Percentiles rank a stretch among this genome's conserved stretches.
Evolutionary conservation across 2,113 vertebrate genomes (phyloP).

Genomic region (Calyptomena viridis): DNA sequence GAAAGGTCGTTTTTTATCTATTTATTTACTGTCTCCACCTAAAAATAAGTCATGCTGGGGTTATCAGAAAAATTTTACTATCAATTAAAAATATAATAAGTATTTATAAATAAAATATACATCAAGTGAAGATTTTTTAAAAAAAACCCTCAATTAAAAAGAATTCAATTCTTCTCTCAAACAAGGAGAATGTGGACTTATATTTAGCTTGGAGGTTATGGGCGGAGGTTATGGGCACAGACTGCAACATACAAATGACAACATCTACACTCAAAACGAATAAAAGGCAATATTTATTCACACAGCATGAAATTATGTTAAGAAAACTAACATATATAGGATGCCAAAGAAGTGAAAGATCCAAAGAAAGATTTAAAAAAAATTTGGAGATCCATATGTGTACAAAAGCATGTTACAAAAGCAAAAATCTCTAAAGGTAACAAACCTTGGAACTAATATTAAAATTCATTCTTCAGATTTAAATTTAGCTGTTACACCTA

Average conservation of each 20-base stretch:
- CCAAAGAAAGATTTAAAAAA: neutral
- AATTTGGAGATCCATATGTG: neutral
- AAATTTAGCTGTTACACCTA: neutral
- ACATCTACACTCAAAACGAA: constrained; percentile 44
- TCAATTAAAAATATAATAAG: neutral
- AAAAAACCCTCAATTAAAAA: neutral
- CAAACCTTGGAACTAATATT: neutral
- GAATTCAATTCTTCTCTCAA: neutral
- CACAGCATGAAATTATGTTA: neutral
- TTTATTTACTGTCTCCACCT: neutral
- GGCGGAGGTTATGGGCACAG: neutral
- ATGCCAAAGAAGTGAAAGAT: neutral
- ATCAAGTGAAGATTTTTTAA: neutral
- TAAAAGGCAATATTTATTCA: constrained; percentile 13
- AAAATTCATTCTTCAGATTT: neutral
- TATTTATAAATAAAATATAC: neutral
- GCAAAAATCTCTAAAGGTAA: neutral
- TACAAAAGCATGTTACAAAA: neutral
- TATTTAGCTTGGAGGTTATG: neutral
- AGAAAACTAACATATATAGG: neutral
- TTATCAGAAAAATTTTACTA: neutral
- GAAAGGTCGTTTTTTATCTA: neutral
- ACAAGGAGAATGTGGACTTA: neutral
- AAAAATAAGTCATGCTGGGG: neutral
- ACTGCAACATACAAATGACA: constrained; percentile 41